phyloP scores from a whole-genome alignment of 2,888 invertebrate species.

The Euzophera pinguis region DNA sequence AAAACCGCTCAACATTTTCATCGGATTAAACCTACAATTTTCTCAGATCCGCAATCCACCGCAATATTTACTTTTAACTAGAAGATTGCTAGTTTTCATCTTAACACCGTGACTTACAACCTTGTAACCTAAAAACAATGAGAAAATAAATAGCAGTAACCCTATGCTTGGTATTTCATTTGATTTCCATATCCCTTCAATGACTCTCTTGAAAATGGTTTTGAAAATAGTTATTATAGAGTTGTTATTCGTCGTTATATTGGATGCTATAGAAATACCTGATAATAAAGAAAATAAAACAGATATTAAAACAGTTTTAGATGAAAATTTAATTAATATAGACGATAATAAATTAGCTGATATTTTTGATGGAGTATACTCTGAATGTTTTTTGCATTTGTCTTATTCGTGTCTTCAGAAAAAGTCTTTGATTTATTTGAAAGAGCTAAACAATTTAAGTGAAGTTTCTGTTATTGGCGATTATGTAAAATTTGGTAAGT shows the following conservation, averaged over 20 bases:
- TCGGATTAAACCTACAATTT: conserved; percentile 14
- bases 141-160: conserved; percentile 64
- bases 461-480: conserved; percentile 79
- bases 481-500: conserved; percentile 76
- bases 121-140: conserved; percentile 55
- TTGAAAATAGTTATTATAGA: conserved; percentile 33
- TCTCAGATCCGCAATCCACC: conserved; percentile 27
- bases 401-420: conserved; percentile 80
- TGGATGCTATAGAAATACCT: conserved; percentile 31
- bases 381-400: conserved; percentile 76
- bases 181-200: conserved; percentile 25
- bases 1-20: background rate
- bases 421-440: conserved; percentile 78
- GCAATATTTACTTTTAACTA: conserved; percentile 29
- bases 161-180: conserved; percentile 46
- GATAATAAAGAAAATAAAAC: conserved; percentile 18
- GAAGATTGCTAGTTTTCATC: conserved; percentile 57
- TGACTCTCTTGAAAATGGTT: conserved; percentile 37
- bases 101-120: conserved; percentile 47
- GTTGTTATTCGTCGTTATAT: conserved; percentile 26
- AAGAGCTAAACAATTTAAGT: conserved; percentile 71
- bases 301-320: conserved; percentile 15
- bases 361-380: conserved; percentile 74
- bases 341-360: conserved; percentile 38
- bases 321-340: conserved; percentile 20